These are phyloP conservation scores for Spizaetus ornatus DNA, from an alignment of 2,113 vertebrate genomes.

Conservation along the genomic window DNA sequence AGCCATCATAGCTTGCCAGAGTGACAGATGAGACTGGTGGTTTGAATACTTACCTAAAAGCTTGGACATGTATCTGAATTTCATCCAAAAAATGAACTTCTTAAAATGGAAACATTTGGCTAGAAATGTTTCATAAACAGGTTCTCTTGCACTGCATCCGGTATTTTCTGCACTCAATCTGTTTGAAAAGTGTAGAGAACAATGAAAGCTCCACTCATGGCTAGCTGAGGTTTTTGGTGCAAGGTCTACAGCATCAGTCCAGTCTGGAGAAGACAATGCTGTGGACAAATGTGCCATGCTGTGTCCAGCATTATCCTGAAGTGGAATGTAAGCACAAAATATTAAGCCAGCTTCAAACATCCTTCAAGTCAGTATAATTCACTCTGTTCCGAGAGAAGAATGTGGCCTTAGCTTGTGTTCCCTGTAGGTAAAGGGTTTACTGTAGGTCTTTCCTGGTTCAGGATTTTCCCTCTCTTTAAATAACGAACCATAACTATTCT, in stretches of 20 bases:
- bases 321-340: background rate
- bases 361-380: background rate
- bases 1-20: background rate
- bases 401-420: background rate
- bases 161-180: background rate
- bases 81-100: background rate
- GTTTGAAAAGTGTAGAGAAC: background rate
- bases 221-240: background rate
- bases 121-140: background rate
- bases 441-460: background rate
- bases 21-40: background rate
- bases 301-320: background rate
- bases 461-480: background rate
- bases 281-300: background rate
- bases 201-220: background rate
- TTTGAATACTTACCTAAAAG: background rate
- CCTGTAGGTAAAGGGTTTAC: background rate
- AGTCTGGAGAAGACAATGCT: background rate
- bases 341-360: background rate
- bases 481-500: background rate
- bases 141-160: background rate
- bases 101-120: background rate
- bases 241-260: background rate
- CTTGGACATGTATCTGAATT: background rate
- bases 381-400: background rate